These are phyloP conservation scores for Rana temporaria DNA, from an alignment of 2,113 vertebrate species.

Conservation along the genomic window DNA sequence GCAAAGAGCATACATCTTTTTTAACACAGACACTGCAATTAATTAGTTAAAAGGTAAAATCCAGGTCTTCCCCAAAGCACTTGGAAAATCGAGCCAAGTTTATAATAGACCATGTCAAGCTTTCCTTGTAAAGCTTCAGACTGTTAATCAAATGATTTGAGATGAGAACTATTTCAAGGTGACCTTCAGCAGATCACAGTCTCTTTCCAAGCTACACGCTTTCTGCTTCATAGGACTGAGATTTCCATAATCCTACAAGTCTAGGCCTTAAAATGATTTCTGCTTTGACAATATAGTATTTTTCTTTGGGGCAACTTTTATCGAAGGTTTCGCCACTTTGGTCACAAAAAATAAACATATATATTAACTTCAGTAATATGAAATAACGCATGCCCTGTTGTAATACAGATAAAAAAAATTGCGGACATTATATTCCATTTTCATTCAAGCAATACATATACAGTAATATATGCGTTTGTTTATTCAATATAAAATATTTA, in stretches of 20 bases:
- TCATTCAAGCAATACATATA: too few species aligned
- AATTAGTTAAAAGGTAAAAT: not conserved
- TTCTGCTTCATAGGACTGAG: not conserved
- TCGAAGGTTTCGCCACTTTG: too few species aligned
- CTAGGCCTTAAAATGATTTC: not conserved
- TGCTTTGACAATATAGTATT: not conserved
- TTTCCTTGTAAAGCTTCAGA: not conserved
- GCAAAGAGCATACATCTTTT: not conserved
- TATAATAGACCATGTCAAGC: not conserved
- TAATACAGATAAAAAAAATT: too few species aligned
- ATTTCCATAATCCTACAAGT: not conserved
- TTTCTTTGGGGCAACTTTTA: not conserved
- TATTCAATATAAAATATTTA: too few species aligned
- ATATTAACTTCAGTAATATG: too few species aligned
- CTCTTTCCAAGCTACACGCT: not conserved
- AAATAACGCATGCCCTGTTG: too few species aligned
- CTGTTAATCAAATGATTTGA: not conserved
- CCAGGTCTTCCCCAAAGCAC: not conserved
- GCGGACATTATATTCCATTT: too few species aligned
- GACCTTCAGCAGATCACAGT: not conserved
- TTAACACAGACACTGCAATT: not conserved
- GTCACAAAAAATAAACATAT: too few species aligned
- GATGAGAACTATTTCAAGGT: not conserved
- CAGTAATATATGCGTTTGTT: too few species aligned
- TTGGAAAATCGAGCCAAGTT: constrained; percentile 11